Conservation (phyloP, 1,140 invertebrate genomes). For the Agrypnia vestita region DNA sequence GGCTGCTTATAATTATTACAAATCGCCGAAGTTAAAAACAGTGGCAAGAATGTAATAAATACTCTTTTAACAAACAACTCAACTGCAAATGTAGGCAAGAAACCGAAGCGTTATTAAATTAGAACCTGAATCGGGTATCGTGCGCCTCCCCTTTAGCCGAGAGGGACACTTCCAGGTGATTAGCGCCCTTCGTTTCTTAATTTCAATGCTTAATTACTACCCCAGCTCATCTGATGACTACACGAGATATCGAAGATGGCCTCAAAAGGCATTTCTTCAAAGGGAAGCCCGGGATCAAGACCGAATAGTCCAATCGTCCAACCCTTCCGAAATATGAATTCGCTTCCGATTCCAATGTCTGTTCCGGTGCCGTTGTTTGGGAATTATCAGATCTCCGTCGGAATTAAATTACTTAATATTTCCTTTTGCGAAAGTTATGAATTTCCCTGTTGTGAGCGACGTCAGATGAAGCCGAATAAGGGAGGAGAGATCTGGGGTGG, state of each 20-base stretch:
- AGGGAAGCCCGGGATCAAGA: background rate
- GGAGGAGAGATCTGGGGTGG: constrained; percentile 30
- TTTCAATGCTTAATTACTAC: constrained; percentile 76
- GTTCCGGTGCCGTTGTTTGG: constrained; percentile 44
- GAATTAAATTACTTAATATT: constrained; percentile 43
- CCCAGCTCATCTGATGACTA: constrained; percentile 45
- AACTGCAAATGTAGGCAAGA: constrained; percentile 8
- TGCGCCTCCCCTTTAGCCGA: constrained; percentile 21
- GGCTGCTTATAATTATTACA: background rate
- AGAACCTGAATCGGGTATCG: background rate
- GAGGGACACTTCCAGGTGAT: constrained; percentile 73
- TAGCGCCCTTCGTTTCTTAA: constrained; percentile 75
- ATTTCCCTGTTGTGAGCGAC: constrained; percentile 53
- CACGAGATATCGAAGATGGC: constrained; percentile 18
- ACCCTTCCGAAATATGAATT: constrained; percentile 47
- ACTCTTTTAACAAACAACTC: constrained; percentile 28
- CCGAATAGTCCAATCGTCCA: constrained; percentile 27
- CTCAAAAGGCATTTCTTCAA: constrained; percentile 18
- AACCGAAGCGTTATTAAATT: constrained; percentile 22
- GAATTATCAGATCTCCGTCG: constrained; percentile 38
- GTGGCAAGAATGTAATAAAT: constrained; percentile 19
- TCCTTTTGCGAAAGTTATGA: constrained; percentile 52
- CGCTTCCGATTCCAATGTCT: constrained; percentile 40
- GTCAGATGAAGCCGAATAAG: constrained; percentile 51
- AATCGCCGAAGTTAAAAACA: background rate